A percentile compares a stretch with the other conserved stretches of the same genome.
Conservation (phyloP, 2,888 invertebrate species). For the Pandemis cinnamomeana region DNA sequence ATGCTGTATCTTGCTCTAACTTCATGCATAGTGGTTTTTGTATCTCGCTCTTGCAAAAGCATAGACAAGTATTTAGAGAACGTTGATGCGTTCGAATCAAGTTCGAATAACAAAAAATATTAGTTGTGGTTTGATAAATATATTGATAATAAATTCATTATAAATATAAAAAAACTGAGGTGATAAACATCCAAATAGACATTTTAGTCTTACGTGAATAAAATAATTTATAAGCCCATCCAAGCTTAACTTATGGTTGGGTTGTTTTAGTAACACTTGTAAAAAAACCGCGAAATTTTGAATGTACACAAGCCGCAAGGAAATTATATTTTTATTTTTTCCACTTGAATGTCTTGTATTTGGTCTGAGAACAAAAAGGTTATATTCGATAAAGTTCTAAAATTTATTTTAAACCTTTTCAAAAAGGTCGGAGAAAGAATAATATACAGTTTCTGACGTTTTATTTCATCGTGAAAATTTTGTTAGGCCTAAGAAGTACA, state of each 20-base stretch:
- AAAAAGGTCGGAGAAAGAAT: not conserved
- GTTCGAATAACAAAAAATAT: not conserved
- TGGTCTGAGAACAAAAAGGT: not conserved
- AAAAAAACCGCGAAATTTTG: constrained; percentile 10
- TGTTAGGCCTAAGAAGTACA: not conserved
- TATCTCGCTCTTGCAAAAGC: constrained; percentile 16
- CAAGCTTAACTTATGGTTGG: no score
- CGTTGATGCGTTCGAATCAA: constrained; percentile 22
- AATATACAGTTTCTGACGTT: not conserved
- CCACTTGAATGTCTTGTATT: no score
- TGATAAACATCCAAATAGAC: no score
- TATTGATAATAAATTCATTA: not conserved
- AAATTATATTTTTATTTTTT: not conserved
- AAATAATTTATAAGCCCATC: no score
- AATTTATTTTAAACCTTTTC: not conserved
- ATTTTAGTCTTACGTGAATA: no score
- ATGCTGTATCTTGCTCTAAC: constrained; percentile 15
- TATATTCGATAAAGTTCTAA: not conserved
- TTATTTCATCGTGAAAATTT: not conserved
- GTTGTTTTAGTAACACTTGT: not conserved
- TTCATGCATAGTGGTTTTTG: not conserved
- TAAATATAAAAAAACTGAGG: not conserved
- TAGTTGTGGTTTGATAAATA: not conserved
- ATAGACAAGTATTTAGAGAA: constrained; percentile 24
- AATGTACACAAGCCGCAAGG: not conserved